Evolutionary conservation across 1,140 invertebrate species (phyloP), one percentile per base, ranked within the genome.

Genomic region (Lysiphlebus fabarum): DNA sequence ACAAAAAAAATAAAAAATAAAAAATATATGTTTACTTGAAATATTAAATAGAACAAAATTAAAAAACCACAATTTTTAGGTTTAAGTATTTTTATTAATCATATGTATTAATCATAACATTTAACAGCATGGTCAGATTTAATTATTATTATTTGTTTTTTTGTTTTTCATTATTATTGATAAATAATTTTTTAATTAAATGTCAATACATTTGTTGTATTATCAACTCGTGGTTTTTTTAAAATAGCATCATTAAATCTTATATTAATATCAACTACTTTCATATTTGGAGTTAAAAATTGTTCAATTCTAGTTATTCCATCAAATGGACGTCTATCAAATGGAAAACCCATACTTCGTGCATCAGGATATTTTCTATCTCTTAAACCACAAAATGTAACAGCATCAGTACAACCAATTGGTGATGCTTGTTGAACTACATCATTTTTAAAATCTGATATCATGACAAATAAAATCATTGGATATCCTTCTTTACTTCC

Each of bases 401-500:
- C 83, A 0, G 86, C 86, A 62, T 87, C 85, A 17, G 77, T 76
- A 69, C 87, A 89, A 4, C 71, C 69, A 45, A 70, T 69, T 4
- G 79, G 76, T 6, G 82, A 65, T 45, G 82, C 78, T 74, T 86
- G 85, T 12, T 81, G 73, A 8, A 86, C 70, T 71, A 76, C 81
- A 67, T 93, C 90, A 7, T 84, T 82, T 10, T 80, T 78, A 69
- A 85, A 89, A 75, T 93, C 85, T 33, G 90, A 89, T 11, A 92
- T 79, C 89, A 93, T 93, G 43, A 87, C 86, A 72, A 92, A 93
- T 4, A 93, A 71, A 55, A 90, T 84, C 68, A 86, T 86, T 0
- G 78, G 74, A 69, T 85, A 85, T 17, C 91, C 91, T 59, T 83
- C 81, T 4, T 81, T 71, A 4, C 74, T 85, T 33, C 92, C 92